Percentiles rank a stretch among this genome's conserved stretches.
Conservation (phyloP, 2,888 invertebrate genomes). For the Napeogenes inachia region DNA sequence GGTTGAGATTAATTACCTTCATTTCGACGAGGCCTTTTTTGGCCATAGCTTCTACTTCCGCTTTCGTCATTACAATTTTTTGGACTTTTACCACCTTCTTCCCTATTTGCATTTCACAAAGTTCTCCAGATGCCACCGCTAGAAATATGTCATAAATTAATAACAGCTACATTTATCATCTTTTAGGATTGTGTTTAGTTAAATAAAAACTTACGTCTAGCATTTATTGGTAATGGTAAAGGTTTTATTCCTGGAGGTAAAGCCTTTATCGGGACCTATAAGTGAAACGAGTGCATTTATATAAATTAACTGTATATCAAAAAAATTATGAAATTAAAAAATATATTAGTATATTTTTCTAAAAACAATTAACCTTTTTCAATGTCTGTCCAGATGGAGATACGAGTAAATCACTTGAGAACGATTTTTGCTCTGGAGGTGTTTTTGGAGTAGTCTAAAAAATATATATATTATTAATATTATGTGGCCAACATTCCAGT, state of each 20-base stretch:
- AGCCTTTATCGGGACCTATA: conserved; percentile 56
- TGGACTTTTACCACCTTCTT: conserved; percentile 80
- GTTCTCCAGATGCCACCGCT: conserved; percentile 49
- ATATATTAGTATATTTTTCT: neutral
- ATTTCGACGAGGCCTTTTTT: conserved; percentile 81
- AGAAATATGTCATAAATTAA: conserved; percentile 12
- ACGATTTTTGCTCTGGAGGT: conserved; percentile 20
- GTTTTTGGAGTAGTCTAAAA: conserved; percentile 22
- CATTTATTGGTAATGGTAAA: conserved; percentile 54
- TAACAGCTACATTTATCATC: neutral
- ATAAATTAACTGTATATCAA: neutral
- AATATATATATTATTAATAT: neutral
- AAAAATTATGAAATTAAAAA: neutral
- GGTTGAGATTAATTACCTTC: conserved; percentile 53
- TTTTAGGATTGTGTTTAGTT: neutral
- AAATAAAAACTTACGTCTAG: conserved; percentile 50
- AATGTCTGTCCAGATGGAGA: conserved; percentile 64
- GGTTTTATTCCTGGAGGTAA: conserved; percentile 69
- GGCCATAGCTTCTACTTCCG: conserved; percentile 81
- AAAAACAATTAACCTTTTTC: conserved; percentile 52
- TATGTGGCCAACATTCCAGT: too few relatives aligned
- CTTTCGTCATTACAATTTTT: conserved; percentile 81
- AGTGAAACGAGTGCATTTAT: conserved; percentile 27
- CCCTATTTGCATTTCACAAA: conserved; percentile 77
- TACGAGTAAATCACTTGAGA: conserved; percentile 38